Evolutionary conservation across 2,888 invertebrate species (phyloP).

Genomic region (Eristalis tenax): DNA sequence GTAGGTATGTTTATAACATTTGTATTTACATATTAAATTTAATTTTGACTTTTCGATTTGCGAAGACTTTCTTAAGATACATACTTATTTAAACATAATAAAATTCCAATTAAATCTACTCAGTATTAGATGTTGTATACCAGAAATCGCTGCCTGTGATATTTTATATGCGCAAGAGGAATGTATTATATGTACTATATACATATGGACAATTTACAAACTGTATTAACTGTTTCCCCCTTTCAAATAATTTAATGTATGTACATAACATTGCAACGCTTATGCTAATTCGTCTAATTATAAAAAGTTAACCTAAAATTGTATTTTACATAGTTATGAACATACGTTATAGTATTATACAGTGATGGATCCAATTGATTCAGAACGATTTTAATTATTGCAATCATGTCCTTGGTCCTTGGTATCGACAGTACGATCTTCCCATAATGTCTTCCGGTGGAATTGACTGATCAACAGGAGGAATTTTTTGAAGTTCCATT

Average conservation of each 20-base stretch:
- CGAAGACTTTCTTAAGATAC: neutral
- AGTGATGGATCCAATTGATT: constrained; percentile 25
- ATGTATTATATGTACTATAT: neutral
- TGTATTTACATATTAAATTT: constrained; percentile 2
- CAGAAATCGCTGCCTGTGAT: constrained; percentile 32
- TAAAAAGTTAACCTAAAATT: constrained; percentile 24
- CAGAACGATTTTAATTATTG: constrained; percentile 59
- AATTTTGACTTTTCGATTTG: constrained; percentile 49
- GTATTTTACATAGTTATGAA: constrained; percentile 38
- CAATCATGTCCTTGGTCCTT: constrained; percentile 82
- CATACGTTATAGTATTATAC: constrained; percentile 43
- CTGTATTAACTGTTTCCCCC: neutral
- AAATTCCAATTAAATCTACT: constrained; percentile 19
- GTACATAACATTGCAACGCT: neutral
- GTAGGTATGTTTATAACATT: constrained; percentile 17
- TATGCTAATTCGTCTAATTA: neutral
- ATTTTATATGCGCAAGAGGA: constrained; percentile 20
- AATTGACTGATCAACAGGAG: constrained; percentile 84
- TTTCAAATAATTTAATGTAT: neutral
- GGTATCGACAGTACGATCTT: constrained; percentile 83
- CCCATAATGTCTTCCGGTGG: constrained; percentile 84
- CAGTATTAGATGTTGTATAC: constrained; percentile 34
- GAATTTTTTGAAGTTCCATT: constrained; percentile 83
- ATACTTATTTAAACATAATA: constrained; percentile 22
- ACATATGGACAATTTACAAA: neutral